Evolutionary conservation across 2,797 vertebrate genomes (phyloP), one percentile per base, ranked within the genome.

Genomic region (Saguinus oedipus): DNA sequence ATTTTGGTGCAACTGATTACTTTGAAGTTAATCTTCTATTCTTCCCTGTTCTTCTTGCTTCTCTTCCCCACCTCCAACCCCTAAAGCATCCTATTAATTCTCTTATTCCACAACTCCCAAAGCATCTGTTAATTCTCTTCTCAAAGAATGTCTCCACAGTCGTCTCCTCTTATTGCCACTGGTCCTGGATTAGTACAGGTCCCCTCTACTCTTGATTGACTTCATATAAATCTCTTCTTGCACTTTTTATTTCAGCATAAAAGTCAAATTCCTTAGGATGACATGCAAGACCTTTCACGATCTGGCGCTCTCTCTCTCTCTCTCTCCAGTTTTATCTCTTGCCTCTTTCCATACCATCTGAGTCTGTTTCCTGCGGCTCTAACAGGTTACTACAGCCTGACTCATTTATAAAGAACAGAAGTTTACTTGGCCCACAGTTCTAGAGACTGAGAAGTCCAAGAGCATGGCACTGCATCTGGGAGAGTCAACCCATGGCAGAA

Each of bases 291-390:
- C 59, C 36, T 22, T 55, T 33, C 48, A 39, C 27, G 26, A 64
- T 1, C 15, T 0, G 6, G 46, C 13, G 20, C 33, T 5, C 5
- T 12, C 33, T 36, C 2, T 59, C 30, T 39, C n/a, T 39, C 68
- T 48, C 48, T 48, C 42, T 70, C 2, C 15, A 24, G 17, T 26
- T 26, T 48, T 26, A 2, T 26, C 8, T 19, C 72, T 61, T 8
- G 3, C 50, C 36, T 44, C 27, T 26, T 42, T 14, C 61, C 17
- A 10, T 39, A 81, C 12, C 26, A 4, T 39, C 50, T 55, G 7
- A 81, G 50, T 39, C n/a, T 2, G 1, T 55, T 81, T 39, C 27
- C 50, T 55, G 22, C 13, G 10, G 50, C 50, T 55, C 1, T 27
- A 55, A 27, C 20, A 15, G 7, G 36, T 53, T 55, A 26, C n/a